A percentile compares a stretch with the other conserved stretches of the same genome.
Conservation (phyloP, 2,888 invertebrate species). For the Lampropteryx suffumata region DNA sequence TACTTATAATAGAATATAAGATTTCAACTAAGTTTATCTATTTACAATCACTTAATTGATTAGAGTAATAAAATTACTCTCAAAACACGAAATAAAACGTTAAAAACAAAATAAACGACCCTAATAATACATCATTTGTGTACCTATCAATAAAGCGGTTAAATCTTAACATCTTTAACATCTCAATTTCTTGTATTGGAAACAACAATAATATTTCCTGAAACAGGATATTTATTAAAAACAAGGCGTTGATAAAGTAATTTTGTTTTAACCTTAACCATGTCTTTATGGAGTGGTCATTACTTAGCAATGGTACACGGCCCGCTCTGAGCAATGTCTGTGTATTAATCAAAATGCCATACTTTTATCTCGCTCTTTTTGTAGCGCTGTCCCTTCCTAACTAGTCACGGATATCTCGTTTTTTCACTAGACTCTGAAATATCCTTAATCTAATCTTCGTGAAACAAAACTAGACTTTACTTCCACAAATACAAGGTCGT, state of each 20-base stretch:
- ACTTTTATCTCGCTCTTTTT: constrained; percentile 71
- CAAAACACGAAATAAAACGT: constrained; percentile 49
- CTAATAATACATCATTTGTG: constrained; percentile 75
- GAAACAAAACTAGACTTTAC: constrained; percentile 42
- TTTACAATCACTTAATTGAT: constrained; percentile 52
- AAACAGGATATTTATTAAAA: constrained; percentile 83
- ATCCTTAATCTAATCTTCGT: constrained; percentile 42
- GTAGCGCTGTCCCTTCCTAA: constrained; percentile 59
- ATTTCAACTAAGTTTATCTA: constrained; percentile 52
- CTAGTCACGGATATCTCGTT: constrained; percentile 76
- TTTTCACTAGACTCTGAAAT: constrained; percentile 52
- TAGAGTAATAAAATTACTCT: constrained; percentile 53
- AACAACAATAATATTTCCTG: constrained; percentile 82
- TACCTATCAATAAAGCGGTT: constrained; percentile 78
- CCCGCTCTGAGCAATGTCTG: constrained; percentile 81
- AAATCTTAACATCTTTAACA: constrained; percentile 77
- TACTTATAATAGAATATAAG: constrained; percentile 38
- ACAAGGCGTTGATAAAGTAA: constrained; percentile 84
- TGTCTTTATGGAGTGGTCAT: constrained; percentile 83
- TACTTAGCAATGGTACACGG: constrained; percentile 83
- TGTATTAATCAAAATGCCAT: constrained; percentile 83
- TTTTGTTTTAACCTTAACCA: constrained; percentile 83
- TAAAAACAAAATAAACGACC: constrained; percentile 63
- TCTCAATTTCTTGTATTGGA: constrained; percentile 81
- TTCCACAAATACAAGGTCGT: constrained; percentile 21